These are phyloP conservation scores for Patella depressa DNA, from an alignment of 2,888 invertebrate species.

Conservation along the genomic window DNA sequence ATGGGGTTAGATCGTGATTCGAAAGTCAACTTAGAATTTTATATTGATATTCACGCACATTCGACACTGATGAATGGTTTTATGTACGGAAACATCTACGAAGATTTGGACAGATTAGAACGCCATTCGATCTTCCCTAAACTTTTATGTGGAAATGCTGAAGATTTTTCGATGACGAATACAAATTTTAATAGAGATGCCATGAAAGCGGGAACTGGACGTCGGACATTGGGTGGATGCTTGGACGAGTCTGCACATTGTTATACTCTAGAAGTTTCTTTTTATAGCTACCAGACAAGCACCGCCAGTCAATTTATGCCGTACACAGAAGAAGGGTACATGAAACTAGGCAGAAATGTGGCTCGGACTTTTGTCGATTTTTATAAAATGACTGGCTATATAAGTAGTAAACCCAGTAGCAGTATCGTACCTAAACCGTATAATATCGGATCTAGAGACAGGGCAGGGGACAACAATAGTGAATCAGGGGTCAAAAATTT, in stretches of 20 bases:
- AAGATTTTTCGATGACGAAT: slow-evolving; percentile 87
- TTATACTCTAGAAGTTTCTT: slow-evolving; percentile 91
- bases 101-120: slow-evolving; percentile 78
- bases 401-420: slow-evolving; percentile 65
- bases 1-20: slow-evolving; percentile 84
- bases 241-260: slow-evolving; percentile 86
- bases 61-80: slow-evolving; percentile 93
- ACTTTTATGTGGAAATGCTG: slow-evolving; percentile 86
- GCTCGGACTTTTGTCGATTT: slow-evolving; percentile 85
- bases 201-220: slow-evolving; percentile 86
- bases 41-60: slow-evolving; percentile 95
- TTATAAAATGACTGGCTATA: slow-evolving; percentile 81
- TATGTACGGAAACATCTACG: slow-evolving; percentile 87
- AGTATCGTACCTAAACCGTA: slow-evolving; percentile 64
- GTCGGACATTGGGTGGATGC: slow-evolving; percentile 74
- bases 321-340: slow-evolving; percentile 93
- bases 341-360: slow-evolving; percentile 83
- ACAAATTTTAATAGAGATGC: slow-evolving; percentile 95
- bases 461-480: slow-evolving; percentile 34
- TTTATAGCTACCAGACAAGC: slow-evolving; percentile 85
- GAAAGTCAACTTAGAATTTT: slow-evolving; percentile 87
- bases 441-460: slow-evolving; percentile 34
- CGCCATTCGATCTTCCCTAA: slow-evolving; percentile 96
- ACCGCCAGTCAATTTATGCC: slow-evolving; percentile 79
- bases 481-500: slow-evolving; percentile 36